Percentiles rank a stretch among this genome's conserved stretches.
Evolutionary conservation across 2,797 vertebrate species (phyloP).

Genomic region (Gymnoscopelus braueri): DNA sequence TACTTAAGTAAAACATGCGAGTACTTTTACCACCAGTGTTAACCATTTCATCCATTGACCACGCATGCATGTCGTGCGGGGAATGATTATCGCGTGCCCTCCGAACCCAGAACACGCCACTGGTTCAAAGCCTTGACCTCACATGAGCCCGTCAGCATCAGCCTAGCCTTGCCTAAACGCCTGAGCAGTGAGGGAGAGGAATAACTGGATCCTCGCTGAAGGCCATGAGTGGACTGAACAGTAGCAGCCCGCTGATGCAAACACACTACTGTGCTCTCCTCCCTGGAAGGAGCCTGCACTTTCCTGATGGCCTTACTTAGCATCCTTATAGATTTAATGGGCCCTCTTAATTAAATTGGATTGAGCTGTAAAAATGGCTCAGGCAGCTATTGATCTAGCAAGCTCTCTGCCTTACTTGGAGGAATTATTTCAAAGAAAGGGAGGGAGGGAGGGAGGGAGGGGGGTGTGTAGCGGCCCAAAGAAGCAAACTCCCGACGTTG

Average conservation of each 20-base stretch:
- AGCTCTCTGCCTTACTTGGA: slow-evolving; percentile 50
- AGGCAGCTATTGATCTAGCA: slow-evolving; percentile 68
- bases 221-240: slow-evolving; percentile 27
- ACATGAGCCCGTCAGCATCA: slow-evolving; percentile 3
- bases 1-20: too few relatives aligned
- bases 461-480: background rate
- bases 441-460: slow-evolving; percentile 2
- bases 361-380: slow-evolving; percentile 71
- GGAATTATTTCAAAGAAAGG: slow-evolving; percentile 60
- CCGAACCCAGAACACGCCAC: too few relatives aligned
- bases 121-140: slow-evolving; percentile 18
- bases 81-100: too few relatives aligned
- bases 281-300: slow-evolving; percentile 53
- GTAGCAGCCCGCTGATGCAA: slow-evolving; percentile 38
- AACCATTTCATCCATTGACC: too few relatives aligned
- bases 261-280: slow-evolving; percentile 36
- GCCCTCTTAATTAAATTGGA: slow-evolving; percentile 81
- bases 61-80: too few relatives aligned
- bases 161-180: background rate
- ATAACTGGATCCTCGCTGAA: background rate
- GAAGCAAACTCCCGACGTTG: slow-evolving; percentile 23
- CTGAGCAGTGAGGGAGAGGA: slow-evolving; percentile 12
- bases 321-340: slow-evolving; percentile 72
- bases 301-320: slow-evolving; percentile 69
- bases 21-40: too few relatives aligned